Conservation (phyloP, 2,888 invertebrate species). For the Latrodectus elegans region DNA sequence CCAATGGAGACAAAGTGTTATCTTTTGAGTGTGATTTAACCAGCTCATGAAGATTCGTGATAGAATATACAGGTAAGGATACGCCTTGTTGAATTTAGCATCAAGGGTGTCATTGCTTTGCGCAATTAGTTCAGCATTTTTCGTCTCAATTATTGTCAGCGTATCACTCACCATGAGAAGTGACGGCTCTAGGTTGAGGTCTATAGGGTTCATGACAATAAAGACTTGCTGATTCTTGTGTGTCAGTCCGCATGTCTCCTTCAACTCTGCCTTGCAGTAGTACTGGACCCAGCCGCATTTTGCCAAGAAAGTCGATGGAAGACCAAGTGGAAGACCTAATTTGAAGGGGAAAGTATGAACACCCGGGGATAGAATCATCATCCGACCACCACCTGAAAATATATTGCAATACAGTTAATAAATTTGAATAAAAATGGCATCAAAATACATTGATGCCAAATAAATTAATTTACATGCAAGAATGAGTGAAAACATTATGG, state of each 20-base stretch:
- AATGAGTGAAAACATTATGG: too few relatives aligned
- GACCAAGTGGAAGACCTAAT: constrained; percentile 88
- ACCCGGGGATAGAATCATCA: constrained; percentile 85
- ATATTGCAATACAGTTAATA: neutral
- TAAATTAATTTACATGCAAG: too few relatives aligned
- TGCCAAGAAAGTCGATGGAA: constrained; percentile 95
- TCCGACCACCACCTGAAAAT: constrained; percentile 53
- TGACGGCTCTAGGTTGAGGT: constrained; percentile 91
- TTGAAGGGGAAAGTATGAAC: constrained; percentile 97
- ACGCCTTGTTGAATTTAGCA: too few relatives aligned
- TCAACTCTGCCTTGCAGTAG: constrained; percentile 90
- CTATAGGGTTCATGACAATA: constrained; percentile 96
- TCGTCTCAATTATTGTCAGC: too few relatives aligned
- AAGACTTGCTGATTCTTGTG: constrained; percentile 97
- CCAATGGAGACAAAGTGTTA: too few relatives aligned
- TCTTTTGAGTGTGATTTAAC: too few relatives aligned
- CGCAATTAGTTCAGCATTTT: too few relatives aligned
- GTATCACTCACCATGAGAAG: constrained; percentile 83
- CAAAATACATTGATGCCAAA: too few relatives aligned
- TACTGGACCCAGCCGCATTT: constrained; percentile 97
- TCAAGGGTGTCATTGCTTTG: too few relatives aligned
- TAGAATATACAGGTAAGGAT: too few relatives aligned
- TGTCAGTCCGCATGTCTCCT: constrained; percentile 90
- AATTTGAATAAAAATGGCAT: too few relatives aligned
- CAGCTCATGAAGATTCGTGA: too few relatives aligned